phyloP scores from a whole-genome alignment of 2,113 vertebrate species.

The Grallaria varia region DNA sequence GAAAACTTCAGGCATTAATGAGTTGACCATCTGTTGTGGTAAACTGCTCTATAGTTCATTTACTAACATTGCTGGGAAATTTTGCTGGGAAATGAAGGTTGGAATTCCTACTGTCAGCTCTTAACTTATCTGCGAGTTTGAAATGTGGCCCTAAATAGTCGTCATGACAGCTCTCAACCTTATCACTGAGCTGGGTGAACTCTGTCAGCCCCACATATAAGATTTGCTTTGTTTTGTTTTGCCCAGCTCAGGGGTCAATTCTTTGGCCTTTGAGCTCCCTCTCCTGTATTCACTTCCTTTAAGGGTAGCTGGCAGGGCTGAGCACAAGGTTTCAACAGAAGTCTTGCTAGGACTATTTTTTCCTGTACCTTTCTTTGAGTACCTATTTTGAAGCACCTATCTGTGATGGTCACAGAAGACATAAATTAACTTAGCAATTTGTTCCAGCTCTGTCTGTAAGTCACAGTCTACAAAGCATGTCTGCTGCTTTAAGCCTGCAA shows the following conservation, averaged over 20 bases:
- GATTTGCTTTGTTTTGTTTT: conserved; percentile 32
- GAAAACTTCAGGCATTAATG: background rate
- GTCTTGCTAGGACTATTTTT: background rate
- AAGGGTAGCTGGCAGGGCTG: background rate
- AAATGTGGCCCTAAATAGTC: conserved; percentile 5
- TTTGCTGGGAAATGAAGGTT: background rate
- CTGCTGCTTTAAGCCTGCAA: background rate
- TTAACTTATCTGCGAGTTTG: background rate
- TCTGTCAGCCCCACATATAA: background rate
- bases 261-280: background rate
- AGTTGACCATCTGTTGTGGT: background rate
- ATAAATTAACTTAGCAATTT: background rate
- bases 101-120: background rate
- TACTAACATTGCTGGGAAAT: background rate
- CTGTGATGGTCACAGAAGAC: background rate
- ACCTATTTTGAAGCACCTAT: background rate
- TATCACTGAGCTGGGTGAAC: background rate
- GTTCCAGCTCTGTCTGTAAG: background rate
- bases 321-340: background rate
- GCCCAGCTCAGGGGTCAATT: background rate
- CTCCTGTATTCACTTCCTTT: background rate
- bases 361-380: background rate
- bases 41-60: background rate
- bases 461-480: background rate
- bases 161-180: background rate